Percentiles rank a stretch among this genome's conserved stretches.
Evolutionary conservation across 2,888 invertebrate genomes (phyloP).

Genomic region (Lordiphosa andalusiaca): DNA sequence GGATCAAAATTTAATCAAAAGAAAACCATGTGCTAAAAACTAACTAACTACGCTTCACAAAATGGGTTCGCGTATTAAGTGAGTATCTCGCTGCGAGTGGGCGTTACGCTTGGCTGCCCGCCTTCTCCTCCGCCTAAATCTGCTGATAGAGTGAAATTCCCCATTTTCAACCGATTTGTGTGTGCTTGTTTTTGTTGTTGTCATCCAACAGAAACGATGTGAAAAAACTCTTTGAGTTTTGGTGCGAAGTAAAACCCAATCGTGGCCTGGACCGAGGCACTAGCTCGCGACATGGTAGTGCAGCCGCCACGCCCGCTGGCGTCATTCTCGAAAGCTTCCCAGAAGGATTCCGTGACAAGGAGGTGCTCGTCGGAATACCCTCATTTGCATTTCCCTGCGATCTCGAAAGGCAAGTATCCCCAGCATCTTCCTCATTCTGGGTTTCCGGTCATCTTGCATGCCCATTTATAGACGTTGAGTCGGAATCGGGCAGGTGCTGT

Average conservation of each 20-base stretch:
- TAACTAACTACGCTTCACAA: constrained; percentile 22
- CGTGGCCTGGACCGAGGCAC: constrained; percentile 62
- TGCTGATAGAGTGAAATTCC: constrained; percentile 3
- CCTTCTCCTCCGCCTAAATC: neutral
- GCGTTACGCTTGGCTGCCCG: constrained; percentile 68
- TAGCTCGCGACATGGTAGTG: constrained; percentile 46
- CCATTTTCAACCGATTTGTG: neutral
- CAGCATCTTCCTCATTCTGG: neutral
- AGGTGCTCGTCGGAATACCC: constrained; percentile 91
- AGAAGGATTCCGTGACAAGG: constrained; percentile 89
- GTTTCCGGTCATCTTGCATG: constrained; percentile 13
- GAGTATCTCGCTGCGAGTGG: constrained; percentile 57
- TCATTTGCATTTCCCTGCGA: constrained; percentile 95
- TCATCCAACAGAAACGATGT: constrained; percentile 71
- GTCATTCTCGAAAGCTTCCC: constrained; percentile 92
- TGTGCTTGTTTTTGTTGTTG: constrained; percentile 2
- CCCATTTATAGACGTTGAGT: constrained; percentile 13
- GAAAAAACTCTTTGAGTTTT: constrained; percentile 80
- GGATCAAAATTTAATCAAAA: constrained; percentile 26
- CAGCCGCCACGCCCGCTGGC: constrained; percentile 64
- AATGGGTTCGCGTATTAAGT: constrained; percentile 78
- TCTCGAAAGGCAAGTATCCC: constrained; percentile 85
- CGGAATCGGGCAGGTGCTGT: neutral
- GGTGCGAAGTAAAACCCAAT: constrained; percentile 79
- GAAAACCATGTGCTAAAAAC: constrained; percentile 62